Evolutionary conservation across 1,140 invertebrate genomes (phyloP), one percentile per base, ranked within the genome.

Genomic region (Drosophila pandora): DNA sequence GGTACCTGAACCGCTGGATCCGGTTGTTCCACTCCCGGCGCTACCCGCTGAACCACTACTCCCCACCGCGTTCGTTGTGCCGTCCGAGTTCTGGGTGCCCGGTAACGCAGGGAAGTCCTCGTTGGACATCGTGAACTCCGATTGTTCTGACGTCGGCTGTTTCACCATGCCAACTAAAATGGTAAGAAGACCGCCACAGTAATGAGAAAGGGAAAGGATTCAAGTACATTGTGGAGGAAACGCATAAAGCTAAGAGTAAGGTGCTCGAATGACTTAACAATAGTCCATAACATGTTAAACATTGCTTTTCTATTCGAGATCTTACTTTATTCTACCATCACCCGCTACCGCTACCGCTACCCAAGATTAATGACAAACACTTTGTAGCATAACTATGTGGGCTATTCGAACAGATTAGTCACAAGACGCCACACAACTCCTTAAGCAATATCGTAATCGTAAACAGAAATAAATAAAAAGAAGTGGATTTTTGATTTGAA

Each of bases 61-160:
- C 43, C 85, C 79, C 59, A 85, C 80, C 47, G 88, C 68, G 52
- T 88, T 91, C 89, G 94, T 94, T 81, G 94, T 94, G 73, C 93
- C 93, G 59, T 92, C 91, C 43, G 89, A 90, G 65, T 90, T 90
- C 62, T 91, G 90, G 79, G 94, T 96, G 92, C 95, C 95, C 64
- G 95, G 99, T 92, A 99, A 94, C 90, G 99, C 98, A 73, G 98
- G 98, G 93, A 99, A 99, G 93, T 99, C 99, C 93, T 99, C 98
- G 76, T 96, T 97, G 79, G 97, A 98, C 95, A 99, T 99, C 75
- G 97, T 97, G 93, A 99, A 99, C 93, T 99, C 98, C 83, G 95
- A 97, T 77, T 97, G 94, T 92, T 98, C 97, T 30, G 96, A 95
- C 84, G 96, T 96, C 64, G 97, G 97, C 92, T 98, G 97, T 93